Evolutionary conservation across 2,797 vertebrate genomes (phyloP).

Genomic region (Clarias pachynema): DNA sequence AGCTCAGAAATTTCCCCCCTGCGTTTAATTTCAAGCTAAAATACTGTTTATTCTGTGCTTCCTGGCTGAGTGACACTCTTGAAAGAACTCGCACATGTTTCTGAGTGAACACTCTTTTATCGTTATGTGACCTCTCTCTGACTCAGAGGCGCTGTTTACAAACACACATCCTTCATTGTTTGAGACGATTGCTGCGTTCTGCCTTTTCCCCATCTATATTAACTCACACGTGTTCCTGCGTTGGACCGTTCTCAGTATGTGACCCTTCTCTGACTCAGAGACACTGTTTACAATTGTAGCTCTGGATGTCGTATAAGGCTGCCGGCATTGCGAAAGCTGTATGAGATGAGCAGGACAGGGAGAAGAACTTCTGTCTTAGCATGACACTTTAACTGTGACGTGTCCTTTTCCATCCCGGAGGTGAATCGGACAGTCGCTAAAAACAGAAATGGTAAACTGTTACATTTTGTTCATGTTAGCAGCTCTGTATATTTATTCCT

Average conservation of each 20-base stretch:
- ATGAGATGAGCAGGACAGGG: background rate
- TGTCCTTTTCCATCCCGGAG: slow-evolving; percentile 10
- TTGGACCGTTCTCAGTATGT: background rate
- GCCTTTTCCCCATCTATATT: background rate
- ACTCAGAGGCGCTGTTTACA: slow-evolving; percentile 30
- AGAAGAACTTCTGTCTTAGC: background rate
- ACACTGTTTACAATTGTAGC: slow-evolving; percentile 37
- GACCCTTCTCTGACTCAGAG: slow-evolving; percentile 32
- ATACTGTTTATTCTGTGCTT: slow-evolving; percentile 8
- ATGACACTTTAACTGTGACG: background rate
- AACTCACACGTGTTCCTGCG: slow-evolving; percentile 21
- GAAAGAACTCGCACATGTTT: slow-evolving; percentile 32
- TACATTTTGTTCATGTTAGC: slow-evolving; percentile 9
- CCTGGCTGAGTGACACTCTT: slow-evolving; percentile 9
- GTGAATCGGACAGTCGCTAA: slow-evolving; percentile 8
- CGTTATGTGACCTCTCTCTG: slow-evolving; percentile 19
- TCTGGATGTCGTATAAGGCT: slow-evolving; percentile 14
- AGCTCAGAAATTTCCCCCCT: slow-evolving; percentile 24
- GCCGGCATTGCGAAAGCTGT: background rate
- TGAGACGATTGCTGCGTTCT: slow-evolving; percentile 1
- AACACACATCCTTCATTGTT: slow-evolving; percentile 28
- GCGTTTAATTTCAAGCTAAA: slow-evolving; percentile 13
- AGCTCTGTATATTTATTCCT: slow-evolving; percentile 23
- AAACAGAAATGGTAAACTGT: slow-evolving; percentile 22
- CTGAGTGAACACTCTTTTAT: slow-evolving; percentile 18